These are phyloP conservation scores for Anagyrus pseudococci DNA, from an alignment of 2,888 invertebrate genomes.

Conservation along the genomic window DNA sequence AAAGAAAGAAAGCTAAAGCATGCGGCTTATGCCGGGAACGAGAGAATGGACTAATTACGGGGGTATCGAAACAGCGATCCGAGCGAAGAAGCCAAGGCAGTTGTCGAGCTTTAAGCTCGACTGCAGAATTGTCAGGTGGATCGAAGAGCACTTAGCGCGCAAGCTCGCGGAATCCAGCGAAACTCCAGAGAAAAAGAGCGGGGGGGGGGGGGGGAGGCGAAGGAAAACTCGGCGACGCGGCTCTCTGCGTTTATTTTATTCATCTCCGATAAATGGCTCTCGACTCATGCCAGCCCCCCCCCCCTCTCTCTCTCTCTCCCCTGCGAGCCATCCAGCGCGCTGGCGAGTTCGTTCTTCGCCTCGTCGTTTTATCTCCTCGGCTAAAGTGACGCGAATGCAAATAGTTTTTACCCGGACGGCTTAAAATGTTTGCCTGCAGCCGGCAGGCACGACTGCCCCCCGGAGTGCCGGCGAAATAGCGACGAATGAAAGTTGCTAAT, in stretches of 20 bases:
- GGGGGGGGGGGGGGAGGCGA: neutral
- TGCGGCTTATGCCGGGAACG: neutral
- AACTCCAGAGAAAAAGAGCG: neutral
- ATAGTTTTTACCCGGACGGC: too few relatives aligned
- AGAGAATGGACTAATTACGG: slow-evolving; percentile 12
- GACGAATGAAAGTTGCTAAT: too few relatives aligned
- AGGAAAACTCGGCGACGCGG: neutral
- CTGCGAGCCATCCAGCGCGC: too few relatives aligned
- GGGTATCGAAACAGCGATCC: slow-evolving; percentile 3
- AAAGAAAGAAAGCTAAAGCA: too few relatives aligned
- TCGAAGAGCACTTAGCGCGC: slow-evolving; percentile 20
- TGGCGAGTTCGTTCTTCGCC: neutral
- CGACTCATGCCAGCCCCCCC: neutral
- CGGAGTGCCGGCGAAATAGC: too few relatives aligned
- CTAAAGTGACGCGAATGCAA: too few relatives aligned
- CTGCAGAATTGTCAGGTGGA: neutral
- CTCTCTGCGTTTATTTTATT: slow-evolving; percentile 23
- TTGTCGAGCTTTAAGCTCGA: neutral
- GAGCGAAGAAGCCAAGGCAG: neutral
- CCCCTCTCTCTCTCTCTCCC: too few relatives aligned
- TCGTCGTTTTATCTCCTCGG: neutral
- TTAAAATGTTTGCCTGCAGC: too few relatives aligned
- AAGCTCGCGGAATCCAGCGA: slow-evolving; percentile 8
- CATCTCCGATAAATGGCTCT: slow-evolving; percentile 24
- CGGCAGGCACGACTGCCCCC: too few relatives aligned